Evolutionary conservation across 2,888 invertebrate genomes (phyloP), one percentile per base, ranked within the genome.

Genomic region (Leptopilina drosophilae): DNA sequence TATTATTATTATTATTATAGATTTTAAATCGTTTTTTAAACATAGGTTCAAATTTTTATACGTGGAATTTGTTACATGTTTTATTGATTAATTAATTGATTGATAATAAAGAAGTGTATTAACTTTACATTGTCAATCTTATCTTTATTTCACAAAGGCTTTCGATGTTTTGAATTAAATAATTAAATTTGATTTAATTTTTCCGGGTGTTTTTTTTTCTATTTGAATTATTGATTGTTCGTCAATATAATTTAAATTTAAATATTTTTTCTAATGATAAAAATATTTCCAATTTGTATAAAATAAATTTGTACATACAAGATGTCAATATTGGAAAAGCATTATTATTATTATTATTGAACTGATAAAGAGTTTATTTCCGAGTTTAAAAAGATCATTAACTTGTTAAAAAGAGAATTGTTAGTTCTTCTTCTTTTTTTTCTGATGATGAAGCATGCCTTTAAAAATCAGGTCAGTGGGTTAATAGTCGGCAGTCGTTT

Each of bases 381-480:
- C 20, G 49, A 69, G 46, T 6, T 14, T 67, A 20, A 49, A 49
- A 12, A 33, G 11, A 67, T 9, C 4, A 67, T 20, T 67, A 67
- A 42, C 20, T 67, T 49, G 11, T 11, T 26, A 15, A 9, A 46
- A 46, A 11, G 67, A 46, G 20, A 46, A 69, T 14, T 53, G 46
- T 5, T 20, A 20, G 20, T 49, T 20, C 20, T 46, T 49, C 49
- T 33, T n/a, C 49, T 73, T 49, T 49, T 49, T 49, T 49, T 49
- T 49, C 49, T 49, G 49, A 11, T 53, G 56, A 33, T 56, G n/a
- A 33, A 53, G 53, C 69, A 56, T 73, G 33, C 33, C 53, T 73
- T 42, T 75, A 66, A 64, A 73, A 81, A 80, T 80, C 76, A 75
- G 81, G 81, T 81, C 77, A 81, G 80, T 81, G 77, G 81, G 81